These are phyloP conservation scores for Paedocypris micromegethes DNA, from an alignment of 2,797 vertebrate genomes.

Conservation along the genomic window DNA sequence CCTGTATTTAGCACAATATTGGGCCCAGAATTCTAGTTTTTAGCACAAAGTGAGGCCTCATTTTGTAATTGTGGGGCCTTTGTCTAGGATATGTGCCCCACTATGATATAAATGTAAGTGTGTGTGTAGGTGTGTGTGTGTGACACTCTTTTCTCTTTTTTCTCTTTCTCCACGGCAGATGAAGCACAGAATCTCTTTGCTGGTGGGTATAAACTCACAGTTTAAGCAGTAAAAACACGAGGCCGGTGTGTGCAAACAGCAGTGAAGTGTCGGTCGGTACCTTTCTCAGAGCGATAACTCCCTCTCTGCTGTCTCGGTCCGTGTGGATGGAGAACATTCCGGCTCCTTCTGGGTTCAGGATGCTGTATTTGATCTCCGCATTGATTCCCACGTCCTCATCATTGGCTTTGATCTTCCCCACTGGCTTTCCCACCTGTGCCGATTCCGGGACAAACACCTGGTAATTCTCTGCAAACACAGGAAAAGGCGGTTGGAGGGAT, in stretches of 20 bases:
- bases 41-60: too few relatives aligned
- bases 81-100: too few relatives aligned
- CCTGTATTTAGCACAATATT: too few relatives aligned
- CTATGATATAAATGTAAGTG: too few relatives aligned
- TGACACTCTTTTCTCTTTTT: too few relatives aligned
- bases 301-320: slow-evolving; percentile 90
- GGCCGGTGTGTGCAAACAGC: background rate
- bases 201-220: background rate
- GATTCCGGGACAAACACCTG: slow-evolving; percentile 95
- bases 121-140: too few relatives aligned
- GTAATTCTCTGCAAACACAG: slow-evolving; percentile 81
- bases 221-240: background rate
- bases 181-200: too few relatives aligned
- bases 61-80: too few relatives aligned
- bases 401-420: slow-evolving; percentile 95
- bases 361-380: slow-evolving; percentile 93
- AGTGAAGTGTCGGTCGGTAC: slow-evolving; percentile 55
- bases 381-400: slow-evolving; percentile 91
- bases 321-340: slow-evolving; percentile 86
- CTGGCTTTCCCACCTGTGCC: slow-evolving; percentile 88
- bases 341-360: slow-evolving; percentile 86
- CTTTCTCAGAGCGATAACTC: slow-evolving; percentile 89
- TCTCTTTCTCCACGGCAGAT: too few relatives aligned
- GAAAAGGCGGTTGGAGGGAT: background rate
- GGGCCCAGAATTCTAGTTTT: too few relatives aligned